These are phyloP conservation scores for Paramormyrops hopkinsi DNA, from an alignment of 2,797 vertebrate genomes.

Conservation along the genomic window DNA sequence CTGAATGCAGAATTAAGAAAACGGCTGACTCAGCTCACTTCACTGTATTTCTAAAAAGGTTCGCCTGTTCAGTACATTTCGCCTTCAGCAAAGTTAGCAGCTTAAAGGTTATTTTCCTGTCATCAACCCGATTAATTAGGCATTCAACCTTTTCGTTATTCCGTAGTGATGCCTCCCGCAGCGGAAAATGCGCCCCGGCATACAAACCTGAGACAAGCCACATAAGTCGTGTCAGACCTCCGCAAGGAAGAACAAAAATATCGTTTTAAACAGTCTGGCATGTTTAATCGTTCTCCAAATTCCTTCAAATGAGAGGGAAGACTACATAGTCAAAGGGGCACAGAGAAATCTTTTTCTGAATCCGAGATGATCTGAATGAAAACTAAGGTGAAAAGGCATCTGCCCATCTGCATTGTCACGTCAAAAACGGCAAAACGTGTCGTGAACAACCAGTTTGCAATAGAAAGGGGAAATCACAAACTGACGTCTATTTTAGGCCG, in stretches of 20 bases:
- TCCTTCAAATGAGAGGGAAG: not conserved
- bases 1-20: constrained; percentile 11
- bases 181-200: not conserved
- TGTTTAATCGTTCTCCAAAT: not conserved
- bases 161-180: not conserved
- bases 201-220: not conserved
- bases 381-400: not conserved
- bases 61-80: not conserved
- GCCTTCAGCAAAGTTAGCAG: constrained; percentile 42
- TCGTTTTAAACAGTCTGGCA: not conserved
- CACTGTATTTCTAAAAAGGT: constrained; percentile 3
- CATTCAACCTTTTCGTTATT: constrained; percentile 32
- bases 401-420: not conserved
- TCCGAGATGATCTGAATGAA: not conserved
- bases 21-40: not conserved
- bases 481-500: not conserved
- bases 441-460: not conserved
- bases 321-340: not conserved
- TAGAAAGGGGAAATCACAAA: not conserved
- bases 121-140: constrained; percentile 58
- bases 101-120: constrained; percentile 52
- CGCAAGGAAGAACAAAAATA: not conserved
- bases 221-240: not conserved
- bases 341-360: not conserved
- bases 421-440: not conserved